Base-by-base conservation (phyloP, 2,797 vertebrate species). In the Clangula hyemalis region DNA sequence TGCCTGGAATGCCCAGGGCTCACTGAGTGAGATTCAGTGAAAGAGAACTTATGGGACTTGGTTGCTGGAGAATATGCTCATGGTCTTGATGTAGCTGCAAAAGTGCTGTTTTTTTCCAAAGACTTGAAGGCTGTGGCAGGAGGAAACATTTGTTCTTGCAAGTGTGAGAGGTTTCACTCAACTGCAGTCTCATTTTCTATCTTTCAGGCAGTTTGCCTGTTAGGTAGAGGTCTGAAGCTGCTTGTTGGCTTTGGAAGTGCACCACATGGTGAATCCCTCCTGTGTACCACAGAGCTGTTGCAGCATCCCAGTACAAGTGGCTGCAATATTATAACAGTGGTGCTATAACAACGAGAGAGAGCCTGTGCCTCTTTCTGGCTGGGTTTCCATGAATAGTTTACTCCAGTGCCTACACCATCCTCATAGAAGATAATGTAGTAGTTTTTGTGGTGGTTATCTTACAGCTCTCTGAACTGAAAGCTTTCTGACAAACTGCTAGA, bases 341-440 rank as follows among this genome's bases (percentile, higher is more conserved):
- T 32, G 27, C 57, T 61, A 6, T 20, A 30, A 8, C 8, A 41
- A 25, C 0, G 0, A 77, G 41, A 17, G 34, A 8, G 9, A 66
- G 15, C 18, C 32, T 13, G 13, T 58, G 61, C 30, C 39, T 70
- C 39, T 39, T 77, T n/a, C 10, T 61, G 54, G 8, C 64, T 41
- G 39, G 13, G 20, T 20, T 76, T 72, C 30, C 3, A 0, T 27
- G 4, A n/a, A 10, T 30, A 22, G 13, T 73, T 61, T 45, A 13
- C 28, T n/a, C 60, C 72, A 36, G 9, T 56, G 20, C 51, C 22
- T 43, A 34, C 13, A 3, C 24, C 4, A 0, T 61, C 77, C 70
- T 80, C 47, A 30, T 41, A 38, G 69, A 90, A 39, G 38, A 22
- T 13, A 25, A 8, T 51, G 51, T 6, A 0, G 10, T 32, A 10